phyloP scores from a whole-genome alignment of 2,797 vertebrate genomes.

The Triplophysa yarkandensis region DNA sequence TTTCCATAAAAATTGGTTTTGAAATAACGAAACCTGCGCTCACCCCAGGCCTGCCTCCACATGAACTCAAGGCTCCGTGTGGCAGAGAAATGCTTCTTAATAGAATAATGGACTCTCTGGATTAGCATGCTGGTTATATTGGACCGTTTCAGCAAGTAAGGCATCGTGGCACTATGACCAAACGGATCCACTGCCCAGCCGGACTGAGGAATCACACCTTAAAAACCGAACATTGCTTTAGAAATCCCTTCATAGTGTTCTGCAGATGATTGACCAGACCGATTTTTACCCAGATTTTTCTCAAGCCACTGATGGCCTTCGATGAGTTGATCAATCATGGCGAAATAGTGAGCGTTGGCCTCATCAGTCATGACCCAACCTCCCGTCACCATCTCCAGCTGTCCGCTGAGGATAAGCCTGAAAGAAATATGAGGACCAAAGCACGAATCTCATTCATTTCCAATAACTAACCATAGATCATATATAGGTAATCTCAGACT shows the following conservation, averaged over 20 bases:
- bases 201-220: conserved; percentile 84
- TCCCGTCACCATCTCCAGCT: conserved; percentile 94
- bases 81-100: conserved; percentile 95
- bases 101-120: conserved; percentile 93
- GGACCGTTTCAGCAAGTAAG: conserved; percentile 90
- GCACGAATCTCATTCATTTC: neutral
- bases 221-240: neutral
- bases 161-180: conserved; percentile 94
- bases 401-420: conserved; percentile 81
- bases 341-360: conserved; percentile 94
- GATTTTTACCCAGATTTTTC: conserved; percentile 84
- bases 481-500: neutral
- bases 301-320: conserved; percentile 99
- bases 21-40: conserved; percentile 53
- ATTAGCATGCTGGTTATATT: conserved; percentile 97
- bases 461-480: neutral
- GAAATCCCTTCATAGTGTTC: neutral
- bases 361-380: conserved; percentile 99
- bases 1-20: neutral
- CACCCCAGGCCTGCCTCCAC: conserved; percentile 98
- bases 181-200: conserved; percentile 98
- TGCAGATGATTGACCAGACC: too few species aligned
- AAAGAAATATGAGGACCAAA: conserved; percentile 48
- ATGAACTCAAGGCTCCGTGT: conserved; percentile 95
- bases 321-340: conserved; percentile 96